phyloP scores from a whole-genome alignment of 2,888 invertebrate genomes.

The Drosophila acutilabella region DNA sequence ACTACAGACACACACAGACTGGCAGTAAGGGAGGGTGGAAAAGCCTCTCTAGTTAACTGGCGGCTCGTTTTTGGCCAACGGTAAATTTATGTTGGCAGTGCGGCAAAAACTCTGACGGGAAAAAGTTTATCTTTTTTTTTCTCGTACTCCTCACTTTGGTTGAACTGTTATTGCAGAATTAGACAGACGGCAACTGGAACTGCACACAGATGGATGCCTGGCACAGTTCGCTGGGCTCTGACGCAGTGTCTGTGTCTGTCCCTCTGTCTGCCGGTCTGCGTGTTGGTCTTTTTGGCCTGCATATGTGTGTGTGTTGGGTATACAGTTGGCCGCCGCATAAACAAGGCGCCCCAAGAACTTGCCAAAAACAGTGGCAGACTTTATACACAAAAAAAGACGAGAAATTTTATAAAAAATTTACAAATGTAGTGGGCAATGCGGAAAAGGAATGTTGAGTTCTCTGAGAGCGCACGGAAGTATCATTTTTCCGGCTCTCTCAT shows the following conservation, averaged over 20 bases:
- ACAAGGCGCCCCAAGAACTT: constrained; percentile 66
- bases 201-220: constrained; percentile 79
- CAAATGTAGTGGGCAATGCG: constrained; percentile 75
- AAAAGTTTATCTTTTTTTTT: constrained; percentile 48
- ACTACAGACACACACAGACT: constrained; percentile 60
- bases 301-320: constrained; percentile 49
- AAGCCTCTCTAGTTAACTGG: constrained; percentile 71
- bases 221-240: constrained; percentile 72
- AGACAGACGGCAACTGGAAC: constrained; percentile 72
- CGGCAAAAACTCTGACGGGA: constrained; percentile 66
- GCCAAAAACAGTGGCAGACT: constrained; percentile 52
- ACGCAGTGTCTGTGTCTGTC: constrained; percentile 48
- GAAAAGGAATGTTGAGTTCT: constrained; percentile 63
- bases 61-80: constrained; percentile 77
- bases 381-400: constrained; percentile 8
- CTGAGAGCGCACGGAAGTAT: constrained; percentile 59
- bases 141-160: neutral
- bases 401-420: constrained; percentile 43
- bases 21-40: neutral
- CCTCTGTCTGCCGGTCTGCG: constrained; percentile 7
- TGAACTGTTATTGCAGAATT: constrained; percentile 74
- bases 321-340: constrained; percentile 74
- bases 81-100: constrained; percentile 74
- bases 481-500: constrained; percentile 73
- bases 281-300: constrained; percentile 6